Percentiles rank a stretch among this genome's conserved stretches.
Evolutionary conservation across 1,140 invertebrate species (phyloP).

Genomic region (Gonioctena quinquepunctata): DNA sequence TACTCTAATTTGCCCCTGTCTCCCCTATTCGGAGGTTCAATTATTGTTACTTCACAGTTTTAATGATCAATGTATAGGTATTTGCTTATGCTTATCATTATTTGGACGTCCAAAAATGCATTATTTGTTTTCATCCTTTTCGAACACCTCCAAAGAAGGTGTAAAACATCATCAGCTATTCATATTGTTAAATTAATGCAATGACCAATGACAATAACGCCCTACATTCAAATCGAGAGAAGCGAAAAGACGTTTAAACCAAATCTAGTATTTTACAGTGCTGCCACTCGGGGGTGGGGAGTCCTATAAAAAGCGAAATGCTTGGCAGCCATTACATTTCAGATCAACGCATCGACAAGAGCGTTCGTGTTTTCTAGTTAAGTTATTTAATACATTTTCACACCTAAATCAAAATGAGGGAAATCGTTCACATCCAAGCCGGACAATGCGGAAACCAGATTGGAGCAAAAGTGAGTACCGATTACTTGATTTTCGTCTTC

Average conservation of each 20-base stretch:
- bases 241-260: slow-evolving; percentile 5
- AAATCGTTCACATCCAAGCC: slow-evolving; percentile 78
- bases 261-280: slow-evolving; percentile 24
- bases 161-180: not conserved
- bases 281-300: slow-evolving; percentile 27
- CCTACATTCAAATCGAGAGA: slow-evolving; percentile 20
- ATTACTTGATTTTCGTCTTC: slow-evolving; percentile 13
- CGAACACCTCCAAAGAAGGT: too few relatives aligned
- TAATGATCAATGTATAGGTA: too few relatives aligned
- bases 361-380: slow-evolving; percentile 22
- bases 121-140: too few relatives aligned
- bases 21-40: too few relatives aligned
- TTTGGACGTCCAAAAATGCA: too few relatives aligned
- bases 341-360: slow-evolving; percentile 14
- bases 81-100: too few relatives aligned
- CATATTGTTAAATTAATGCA: not conserved
- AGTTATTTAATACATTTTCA: slow-evolving; percentile 20
- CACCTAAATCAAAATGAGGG: slow-evolving; percentile 65
- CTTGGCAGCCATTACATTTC: slow-evolving; percentile 19
- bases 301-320: slow-evolving; percentile 6
- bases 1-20: too few relatives aligned
- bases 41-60: too few relatives aligned
- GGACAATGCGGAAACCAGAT: slow-evolving; percentile 80
- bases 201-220: not conserved
- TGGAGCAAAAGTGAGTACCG: slow-evolving; percentile 66